Evolutionary conservation across 2,113 vertebrate species (phyloP), one percentile per base, ranked within the genome.

Genomic region (Saguinus imperator): DNA sequence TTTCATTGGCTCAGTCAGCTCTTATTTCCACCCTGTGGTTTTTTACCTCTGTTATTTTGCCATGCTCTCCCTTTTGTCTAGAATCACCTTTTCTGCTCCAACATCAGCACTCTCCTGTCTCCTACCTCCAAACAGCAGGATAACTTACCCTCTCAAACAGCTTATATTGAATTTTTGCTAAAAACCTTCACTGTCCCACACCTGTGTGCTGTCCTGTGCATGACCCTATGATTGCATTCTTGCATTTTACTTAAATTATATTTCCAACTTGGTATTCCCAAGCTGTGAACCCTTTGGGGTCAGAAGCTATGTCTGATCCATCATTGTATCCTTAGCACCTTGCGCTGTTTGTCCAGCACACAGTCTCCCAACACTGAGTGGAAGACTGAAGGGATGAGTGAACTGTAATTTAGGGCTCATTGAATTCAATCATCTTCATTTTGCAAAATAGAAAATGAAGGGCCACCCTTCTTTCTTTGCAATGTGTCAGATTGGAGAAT

Each of bases 361-460:
- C 13, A 32, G 10, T n/a, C n/a, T n/a, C 25, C 48, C 12, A n/a
- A 25, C 12, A 17, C 6, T n/a, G 29, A 86, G 6, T 66, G 64
- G 9, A 72, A 82, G 37, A 70, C 0, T 8, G n/a, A 77, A 94
- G 21, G 13, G 1, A 18, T 66, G 40, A 1, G 23, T 66, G 40
- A 87, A 12, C 35, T 88, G 8, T 50, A 75, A 29, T 40, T 85
- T 52, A 73, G 68, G 6, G 32, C 35, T 68, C 35, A 40, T 81
- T 18, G 37, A 64, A 84, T 75, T 72, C 45, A 86, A 70, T 64
- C 27, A 23, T 14, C 25, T 82, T 80, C 23, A 6, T 64, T 72
- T 91, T 86, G 20, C 20, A 14, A 50, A 40, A 79, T 11, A 57
- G 58, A 82, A 91, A 83, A 76, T 25, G 37, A 85, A 94, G 23